Percentiles rank a stretch among this genome's conserved stretches.
phyloP scores from a whole-genome alignment of 2,113 vertebrate species.

The Neogale vison region DNA sequence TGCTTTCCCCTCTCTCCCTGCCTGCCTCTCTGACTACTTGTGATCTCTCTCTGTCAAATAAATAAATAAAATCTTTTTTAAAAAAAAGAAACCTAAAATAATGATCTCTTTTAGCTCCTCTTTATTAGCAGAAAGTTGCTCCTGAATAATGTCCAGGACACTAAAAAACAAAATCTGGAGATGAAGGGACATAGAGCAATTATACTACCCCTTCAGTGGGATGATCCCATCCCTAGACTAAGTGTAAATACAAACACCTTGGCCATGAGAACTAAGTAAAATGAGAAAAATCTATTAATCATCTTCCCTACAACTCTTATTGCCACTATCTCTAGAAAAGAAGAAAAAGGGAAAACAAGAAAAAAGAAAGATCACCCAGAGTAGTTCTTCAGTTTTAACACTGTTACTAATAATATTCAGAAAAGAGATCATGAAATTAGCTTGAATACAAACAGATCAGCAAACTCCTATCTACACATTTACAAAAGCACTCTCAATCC shows the following conservation, averaged over 20 bases:
- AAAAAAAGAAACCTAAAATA: conserved; percentile 8
- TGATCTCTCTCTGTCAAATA: no score
- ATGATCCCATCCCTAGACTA: not conserved
- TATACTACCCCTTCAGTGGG: not conserved
- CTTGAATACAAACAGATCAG: not conserved
- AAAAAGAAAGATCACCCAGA: not conserved
- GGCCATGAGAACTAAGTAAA: not conserved
- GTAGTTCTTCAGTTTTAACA: conserved; percentile 39
- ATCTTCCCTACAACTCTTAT: not conserved
- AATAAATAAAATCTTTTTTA: no score
- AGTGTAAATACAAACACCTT: not conserved
- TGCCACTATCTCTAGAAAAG: not conserved
- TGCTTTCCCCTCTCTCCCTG: no score
- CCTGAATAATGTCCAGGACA: not conserved
- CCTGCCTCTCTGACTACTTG: no score
- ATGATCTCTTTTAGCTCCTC: conserved; percentile 18
- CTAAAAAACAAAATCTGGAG: conserved; percentile 40
- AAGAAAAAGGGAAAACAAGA: not conserved
- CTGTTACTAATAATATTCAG: not conserved
- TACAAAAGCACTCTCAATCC: not conserved
- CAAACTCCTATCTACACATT: not conserved
- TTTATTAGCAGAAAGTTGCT: conserved; percentile 17
- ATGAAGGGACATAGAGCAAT: not conserved
- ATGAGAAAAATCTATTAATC: not conserved
- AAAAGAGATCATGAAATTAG: not conserved